phyloP scores from a whole-genome alignment of 2,888 invertebrate genomes.

The Loripinus fragilis region DNA sequence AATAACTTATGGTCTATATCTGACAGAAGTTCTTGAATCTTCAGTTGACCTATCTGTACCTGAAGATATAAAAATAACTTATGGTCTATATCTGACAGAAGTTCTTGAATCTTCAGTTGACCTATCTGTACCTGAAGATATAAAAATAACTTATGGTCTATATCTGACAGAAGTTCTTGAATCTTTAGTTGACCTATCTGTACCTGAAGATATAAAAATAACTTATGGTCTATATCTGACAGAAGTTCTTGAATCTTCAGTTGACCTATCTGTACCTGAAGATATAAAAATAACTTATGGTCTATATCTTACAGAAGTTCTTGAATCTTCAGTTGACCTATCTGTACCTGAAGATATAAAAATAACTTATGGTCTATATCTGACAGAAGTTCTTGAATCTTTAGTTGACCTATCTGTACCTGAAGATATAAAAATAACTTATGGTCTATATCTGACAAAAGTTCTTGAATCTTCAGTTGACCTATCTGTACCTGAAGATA shows the following conservation, averaged over 20 bases:
- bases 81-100: conserved; percentile 87
- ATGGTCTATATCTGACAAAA: conserved; percentile 87
- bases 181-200: conserved; percentile 87
- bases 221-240: conserved; percentile 87
- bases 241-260: conserved; percentile 87
- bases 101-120: conserved; percentile 87
- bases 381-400: conserved; percentile 87
- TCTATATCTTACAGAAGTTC: conserved; percentile 87
- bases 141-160: conserved; percentile 86
- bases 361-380: conserved; percentile 87
- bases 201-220: conserved; percentile 70
- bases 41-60: conserved; percentile 86
- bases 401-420: conserved; percentile 86
- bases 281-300: conserved; percentile 85
- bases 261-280: conserved; percentile 86
- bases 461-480: conserved; percentile 87
- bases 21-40: conserved; percentile 87
- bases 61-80: conserved; percentile 81
- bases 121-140: conserved; percentile 85
- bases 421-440: conserved; percentile 83
- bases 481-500: conserved; percentile 85
- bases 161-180: conserved; percentile 87
- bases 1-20: conserved; percentile 86
- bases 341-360: conserved; percentile 84
- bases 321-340: conserved; percentile 87